Percentiles rank a stretch among this genome's conserved stretches.
Conservation (phyloP, 53 echinoderm and acorn worm species). For the Luidia sarsii region DNA sequence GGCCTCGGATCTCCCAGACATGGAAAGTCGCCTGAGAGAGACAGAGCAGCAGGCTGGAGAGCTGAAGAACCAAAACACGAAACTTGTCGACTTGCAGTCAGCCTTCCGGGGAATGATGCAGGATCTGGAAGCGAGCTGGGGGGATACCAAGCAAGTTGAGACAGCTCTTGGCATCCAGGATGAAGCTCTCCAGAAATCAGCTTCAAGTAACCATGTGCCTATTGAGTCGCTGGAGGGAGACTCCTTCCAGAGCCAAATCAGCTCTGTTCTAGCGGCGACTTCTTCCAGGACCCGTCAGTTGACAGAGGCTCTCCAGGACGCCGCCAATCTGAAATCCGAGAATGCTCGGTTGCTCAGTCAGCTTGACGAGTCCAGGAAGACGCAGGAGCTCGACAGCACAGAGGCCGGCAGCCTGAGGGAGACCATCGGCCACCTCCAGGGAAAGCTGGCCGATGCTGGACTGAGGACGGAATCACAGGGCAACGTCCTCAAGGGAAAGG, state of each 20-base stretch:
- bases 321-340: slow-evolving; percentile 4
- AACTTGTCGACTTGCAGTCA: slow-evolving; percentile 7
- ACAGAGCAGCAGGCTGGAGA: slow-evolving; percentile 13
- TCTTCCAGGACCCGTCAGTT: not conserved
- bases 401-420: slow-evolving; percentile 20
- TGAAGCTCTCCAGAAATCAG: slow-evolving; percentile 4
- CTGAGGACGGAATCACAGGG: slow-evolving; percentile 20
- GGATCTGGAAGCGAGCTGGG: not conserved
- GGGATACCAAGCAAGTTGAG: not conserved
- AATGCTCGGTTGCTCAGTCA: slow-evolving; percentile 18
- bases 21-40: slow-evolving; percentile 40
- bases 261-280: slow-evolving; percentile 1
- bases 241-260: slow-evolving; percentile 20
- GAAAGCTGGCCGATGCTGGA: slow-evolving; percentile 38
- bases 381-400: not conserved
- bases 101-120: not conserved
- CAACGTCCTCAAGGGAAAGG: not conserved
- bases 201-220: not conserved
- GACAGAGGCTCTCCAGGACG: slow-evolving; percentile 6
- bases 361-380: not conserved
- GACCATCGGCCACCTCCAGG: slow-evolving; percentile 25
- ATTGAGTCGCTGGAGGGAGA: not conserved
- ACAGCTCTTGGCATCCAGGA: not conserved
- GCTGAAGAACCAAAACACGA: slow-evolving; percentile 24
- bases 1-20: not conserved